A percentile compares a stretch with the other conserved stretches of the same genome.
Conservation (phyloP, 2,797 vertebrate species). For the Luscinia megarhynchos region DNA sequence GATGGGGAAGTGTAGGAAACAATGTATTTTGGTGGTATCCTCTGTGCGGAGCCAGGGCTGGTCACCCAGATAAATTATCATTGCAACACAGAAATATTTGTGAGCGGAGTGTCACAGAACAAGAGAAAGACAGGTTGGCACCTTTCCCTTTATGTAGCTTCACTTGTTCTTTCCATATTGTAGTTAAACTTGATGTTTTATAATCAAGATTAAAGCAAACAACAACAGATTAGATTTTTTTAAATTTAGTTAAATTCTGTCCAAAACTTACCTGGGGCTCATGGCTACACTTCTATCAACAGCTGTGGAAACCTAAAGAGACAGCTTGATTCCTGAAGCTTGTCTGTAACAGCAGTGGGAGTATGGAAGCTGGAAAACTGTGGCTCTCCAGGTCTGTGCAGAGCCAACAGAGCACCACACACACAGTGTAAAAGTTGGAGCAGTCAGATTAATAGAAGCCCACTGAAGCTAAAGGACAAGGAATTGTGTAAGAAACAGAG, state of each 20-base stretch:
- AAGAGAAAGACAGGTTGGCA: not conserved
- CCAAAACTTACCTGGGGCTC: not conserved
- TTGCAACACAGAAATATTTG: not conserved
- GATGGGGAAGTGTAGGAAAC: not conserved
- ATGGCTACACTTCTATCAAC: not conserved
- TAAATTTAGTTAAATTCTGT: not conserved
- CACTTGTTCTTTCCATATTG: not conserved
- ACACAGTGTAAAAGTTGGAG: not conserved
- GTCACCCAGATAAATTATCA: not conserved
- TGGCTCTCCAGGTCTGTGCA: not conserved
- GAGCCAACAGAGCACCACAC: not conserved
- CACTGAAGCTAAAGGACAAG: not conserved
- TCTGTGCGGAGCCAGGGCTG: not conserved
- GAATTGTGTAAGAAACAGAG: not conserved
- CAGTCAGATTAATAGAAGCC: not conserved
- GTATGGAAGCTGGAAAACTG: not conserved
- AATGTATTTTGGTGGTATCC: not conserved
- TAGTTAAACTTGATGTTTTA: not conserved
- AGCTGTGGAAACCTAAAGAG: not conserved
- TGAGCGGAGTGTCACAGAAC: not conserved
- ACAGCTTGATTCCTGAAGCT: not conserved
- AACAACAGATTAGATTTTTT: not conserved
- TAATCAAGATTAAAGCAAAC: not conserved
- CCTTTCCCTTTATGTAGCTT: not conserved
- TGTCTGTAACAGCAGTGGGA: not conserved